Evolutionary conservation across 2,113 vertebrate species (phyloP).

Genomic region (Girardinichthys multiradiatus): DNA sequence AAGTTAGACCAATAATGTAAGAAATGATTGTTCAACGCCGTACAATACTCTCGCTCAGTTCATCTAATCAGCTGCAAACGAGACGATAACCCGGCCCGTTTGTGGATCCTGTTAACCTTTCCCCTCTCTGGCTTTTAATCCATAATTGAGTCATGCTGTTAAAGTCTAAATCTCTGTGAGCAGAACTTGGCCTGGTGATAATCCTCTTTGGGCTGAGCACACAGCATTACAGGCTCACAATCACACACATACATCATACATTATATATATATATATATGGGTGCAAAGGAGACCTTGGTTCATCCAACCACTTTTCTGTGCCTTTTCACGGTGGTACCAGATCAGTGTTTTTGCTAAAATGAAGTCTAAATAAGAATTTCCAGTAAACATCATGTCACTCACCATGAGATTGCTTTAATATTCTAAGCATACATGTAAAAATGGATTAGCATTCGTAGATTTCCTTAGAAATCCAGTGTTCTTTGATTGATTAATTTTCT

Average conservation of each 20-base stretch:
- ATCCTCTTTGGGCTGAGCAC: conserved; percentile 70
- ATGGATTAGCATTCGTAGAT: neutral
- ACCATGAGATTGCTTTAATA: neutral
- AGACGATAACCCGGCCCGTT: conserved; percentile 41
- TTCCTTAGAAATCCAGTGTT: conserved; percentile 1
- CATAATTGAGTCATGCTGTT: conserved; percentile 77
- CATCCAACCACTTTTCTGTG: conserved; percentile 30
- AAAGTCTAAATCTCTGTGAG: conserved; percentile 68
- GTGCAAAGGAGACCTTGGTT: conserved; percentile 24
- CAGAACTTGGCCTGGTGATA: conserved; percentile 65
- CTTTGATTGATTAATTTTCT: neutral
- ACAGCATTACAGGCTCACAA: conserved; percentile 16
- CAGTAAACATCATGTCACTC: neutral
- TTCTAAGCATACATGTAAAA: neutral
- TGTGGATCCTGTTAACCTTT: conserved; percentile 70
- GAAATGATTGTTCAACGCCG: neutral
- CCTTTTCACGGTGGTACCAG: conserved; percentile 26
- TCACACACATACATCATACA: neutral
- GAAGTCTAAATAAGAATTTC: neutral
- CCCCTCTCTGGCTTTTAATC: conserved; percentile 66
- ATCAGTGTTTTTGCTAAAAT: neutral
- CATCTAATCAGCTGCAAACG: conserved; percentile 30
- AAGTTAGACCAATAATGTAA: neutral
- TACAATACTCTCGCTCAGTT: conserved; percentile 11
- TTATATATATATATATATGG: neutral